These are phyloP conservation scores for Triplophysa yarkandensis DNA, from an alignment of 2,797 vertebrate species.

Conservation along the genomic window DNA sequence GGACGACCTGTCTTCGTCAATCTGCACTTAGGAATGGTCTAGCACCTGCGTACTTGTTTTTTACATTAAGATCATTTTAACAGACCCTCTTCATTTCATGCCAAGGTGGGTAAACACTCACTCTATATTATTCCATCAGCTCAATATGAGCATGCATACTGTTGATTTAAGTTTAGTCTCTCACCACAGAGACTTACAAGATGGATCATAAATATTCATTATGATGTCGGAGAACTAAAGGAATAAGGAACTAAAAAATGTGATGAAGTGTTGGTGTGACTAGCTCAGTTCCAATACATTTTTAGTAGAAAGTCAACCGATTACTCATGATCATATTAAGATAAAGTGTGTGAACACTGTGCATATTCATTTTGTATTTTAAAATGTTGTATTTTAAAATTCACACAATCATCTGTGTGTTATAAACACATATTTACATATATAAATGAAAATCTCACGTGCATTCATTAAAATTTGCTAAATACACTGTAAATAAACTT, in stretches of 20 bases:
- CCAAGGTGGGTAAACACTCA: background rate
- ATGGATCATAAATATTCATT: background rate
- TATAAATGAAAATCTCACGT: too few species aligned
- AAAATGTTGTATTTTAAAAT: too few species aligned
- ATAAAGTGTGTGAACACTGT: too few species aligned
- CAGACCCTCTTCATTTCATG: background rate
- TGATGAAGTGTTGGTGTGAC: background rate
- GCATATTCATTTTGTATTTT: too few species aligned
- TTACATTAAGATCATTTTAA: slow-evolving; percentile 2
- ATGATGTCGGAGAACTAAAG: background rate
- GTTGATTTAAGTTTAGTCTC: background rate
- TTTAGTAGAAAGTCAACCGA: too few species aligned
- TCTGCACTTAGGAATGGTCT: slow-evolving; percentile 11
- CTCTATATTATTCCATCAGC: slow-evolving; percentile 10
- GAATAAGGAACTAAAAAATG: background rate
- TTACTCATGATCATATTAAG: too few species aligned
- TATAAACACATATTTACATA: too few species aligned
- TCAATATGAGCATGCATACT: background rate
- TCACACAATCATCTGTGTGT: too few species aligned
- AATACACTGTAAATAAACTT: too few species aligned
- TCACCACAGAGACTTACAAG: background rate
- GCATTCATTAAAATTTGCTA: too few species aligned
- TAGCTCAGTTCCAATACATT: background rate
- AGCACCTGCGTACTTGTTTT: slow-evolving; percentile 10
- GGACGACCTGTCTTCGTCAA: slow-evolving; percentile 35